Conservation (phyloP, 1,140 invertebrate genomes). For the Cyrtorhinus lividipennis region DNA sequence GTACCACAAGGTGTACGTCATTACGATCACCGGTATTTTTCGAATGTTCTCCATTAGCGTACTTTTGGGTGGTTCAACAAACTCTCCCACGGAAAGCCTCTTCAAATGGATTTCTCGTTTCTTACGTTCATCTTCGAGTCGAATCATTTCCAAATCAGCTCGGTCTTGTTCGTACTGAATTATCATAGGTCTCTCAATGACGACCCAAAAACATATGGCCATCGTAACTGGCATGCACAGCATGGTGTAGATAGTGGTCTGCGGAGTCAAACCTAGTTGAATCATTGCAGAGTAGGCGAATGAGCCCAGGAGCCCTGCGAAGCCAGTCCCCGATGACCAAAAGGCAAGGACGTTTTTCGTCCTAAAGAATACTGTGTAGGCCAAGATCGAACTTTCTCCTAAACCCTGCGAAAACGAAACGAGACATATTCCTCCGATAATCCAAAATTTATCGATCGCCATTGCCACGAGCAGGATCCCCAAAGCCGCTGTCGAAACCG, state of each 20-base stretch:
- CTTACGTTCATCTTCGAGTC: background rate
- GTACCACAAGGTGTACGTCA: conserved; percentile 68
- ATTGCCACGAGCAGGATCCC: conserved; percentile 54
- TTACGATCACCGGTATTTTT: conserved; percentile 40
- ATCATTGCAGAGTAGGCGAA: conserved; percentile 55
- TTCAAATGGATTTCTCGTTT: background rate
- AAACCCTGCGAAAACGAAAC: conserved; percentile 63
- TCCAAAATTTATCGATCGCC: conserved; percentile 39
- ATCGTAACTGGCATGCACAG: conserved; percentile 52
- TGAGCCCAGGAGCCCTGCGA: conserved; percentile 65
- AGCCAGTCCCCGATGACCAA: conserved; percentile 76
- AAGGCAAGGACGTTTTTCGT: conserved; percentile 60
- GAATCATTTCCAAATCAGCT: background rate
- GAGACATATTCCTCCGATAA: conserved; percentile 54
- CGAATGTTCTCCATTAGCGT: conserved; percentile 33
- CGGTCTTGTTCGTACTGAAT: conserved; percentile 2
- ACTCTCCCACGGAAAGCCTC: background rate
- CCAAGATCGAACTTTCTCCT: conserved; percentile 66
- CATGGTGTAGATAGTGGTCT: conserved; percentile 55
- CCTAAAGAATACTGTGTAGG: conserved; percentile 50
- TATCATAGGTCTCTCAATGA: conserved; percentile 11
- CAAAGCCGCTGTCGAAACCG: conserved; percentile 40
- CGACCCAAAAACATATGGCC: conserved; percentile 35
- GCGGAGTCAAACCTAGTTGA: conserved; percentile 39
- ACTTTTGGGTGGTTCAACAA: no score